These are phyloP conservation scores for Campylomormyrus tamandua DNA, from an alignment of 2,113 vertebrate species.

Conservation along the genomic window DNA sequence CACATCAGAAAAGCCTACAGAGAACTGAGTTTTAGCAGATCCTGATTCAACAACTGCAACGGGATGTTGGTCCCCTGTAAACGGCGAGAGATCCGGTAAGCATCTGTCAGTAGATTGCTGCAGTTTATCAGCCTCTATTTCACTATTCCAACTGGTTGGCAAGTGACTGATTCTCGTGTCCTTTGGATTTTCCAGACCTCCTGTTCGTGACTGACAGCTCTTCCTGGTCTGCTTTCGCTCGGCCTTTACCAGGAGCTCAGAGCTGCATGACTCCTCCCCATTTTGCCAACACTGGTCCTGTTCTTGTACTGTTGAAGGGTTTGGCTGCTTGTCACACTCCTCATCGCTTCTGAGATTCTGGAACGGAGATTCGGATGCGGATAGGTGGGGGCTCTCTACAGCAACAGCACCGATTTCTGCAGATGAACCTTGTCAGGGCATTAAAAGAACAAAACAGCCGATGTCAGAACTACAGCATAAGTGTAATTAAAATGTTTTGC, in stretches of 20 bases:
- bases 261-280: conserved; percentile 25
- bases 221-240: conserved; percentile 27
- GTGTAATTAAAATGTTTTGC: not conserved
- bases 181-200: not conserved
- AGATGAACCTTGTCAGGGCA: not conserved
- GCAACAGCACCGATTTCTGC: not conserved
- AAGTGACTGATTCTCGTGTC: conserved; percentile 2
- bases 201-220: not conserved
- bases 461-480: not conserved
- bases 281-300: not conserved
- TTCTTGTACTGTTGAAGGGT: not conserved
- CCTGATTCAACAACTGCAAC: not conserved
- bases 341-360: conserved; percentile 3
- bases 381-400: not conserved
- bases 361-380: not conserved
- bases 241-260: conserved; percentile 35
- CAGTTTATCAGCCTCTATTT: not conserved
- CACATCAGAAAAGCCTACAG: not conserved
- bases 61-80: not conserved
- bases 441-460: not conserved
- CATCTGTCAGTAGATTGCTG: conserved; percentile 15
- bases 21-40: not conserved
- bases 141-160: not conserved
- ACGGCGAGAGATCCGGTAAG: conserved; percentile 10
- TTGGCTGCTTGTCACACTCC: not conserved